Evolutionary conservation across 2,113 vertebrate genomes (phyloP).

Genomic region (Phoxinus phoxinus): DNA sequence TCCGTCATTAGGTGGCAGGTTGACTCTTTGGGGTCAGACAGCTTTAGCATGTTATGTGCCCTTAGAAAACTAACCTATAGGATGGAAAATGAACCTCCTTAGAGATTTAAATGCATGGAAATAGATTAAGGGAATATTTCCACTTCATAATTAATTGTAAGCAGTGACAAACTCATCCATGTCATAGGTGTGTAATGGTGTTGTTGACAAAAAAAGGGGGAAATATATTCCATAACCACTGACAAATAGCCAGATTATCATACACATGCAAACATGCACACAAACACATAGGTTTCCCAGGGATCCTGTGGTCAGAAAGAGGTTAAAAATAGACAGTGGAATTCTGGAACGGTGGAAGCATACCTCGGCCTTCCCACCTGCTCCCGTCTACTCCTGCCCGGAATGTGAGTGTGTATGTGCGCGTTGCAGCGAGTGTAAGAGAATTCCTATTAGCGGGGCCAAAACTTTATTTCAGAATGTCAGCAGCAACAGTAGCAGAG

Average conservation of each 20-base stretch:
- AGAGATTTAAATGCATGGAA: slow-evolving; percentile 18
- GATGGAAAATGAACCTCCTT: slow-evolving; percentile 29
- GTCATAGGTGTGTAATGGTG: background rate
- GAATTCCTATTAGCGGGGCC: slow-evolving; percentile 40
- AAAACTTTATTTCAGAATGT: slow-evolving; percentile 41
- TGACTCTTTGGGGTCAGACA: slow-evolving; percentile 12
- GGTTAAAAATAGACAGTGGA: slow-evolving; percentile 58
- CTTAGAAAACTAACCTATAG: background rate
- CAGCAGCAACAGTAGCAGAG: background rate
- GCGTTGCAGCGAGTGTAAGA: background rate
- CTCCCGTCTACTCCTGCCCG: slow-evolving; percentile 52
- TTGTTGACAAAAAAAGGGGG: background rate
- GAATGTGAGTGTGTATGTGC: slow-evolving; percentile 39
- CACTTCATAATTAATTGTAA: background rate
- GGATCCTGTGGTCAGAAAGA: slow-evolving; percentile 46
- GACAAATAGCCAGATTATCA: slow-evolving; percentile 13
- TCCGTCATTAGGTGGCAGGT: background rate
- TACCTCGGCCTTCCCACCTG: slow-evolving; percentile 57
- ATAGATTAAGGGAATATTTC: slow-evolving; percentile 26
- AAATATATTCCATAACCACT: background rate
- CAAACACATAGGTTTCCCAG: slow-evolving; percentile 43
- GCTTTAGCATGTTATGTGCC: slow-evolving; percentile 26
- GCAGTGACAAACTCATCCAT: background rate
- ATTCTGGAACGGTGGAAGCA: slow-evolving; percentile 54
- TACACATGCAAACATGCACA: slow-evolving; percentile 17